Conservation (phyloP, 2,888 invertebrate species). For the Microctonus brassicae region DNA sequence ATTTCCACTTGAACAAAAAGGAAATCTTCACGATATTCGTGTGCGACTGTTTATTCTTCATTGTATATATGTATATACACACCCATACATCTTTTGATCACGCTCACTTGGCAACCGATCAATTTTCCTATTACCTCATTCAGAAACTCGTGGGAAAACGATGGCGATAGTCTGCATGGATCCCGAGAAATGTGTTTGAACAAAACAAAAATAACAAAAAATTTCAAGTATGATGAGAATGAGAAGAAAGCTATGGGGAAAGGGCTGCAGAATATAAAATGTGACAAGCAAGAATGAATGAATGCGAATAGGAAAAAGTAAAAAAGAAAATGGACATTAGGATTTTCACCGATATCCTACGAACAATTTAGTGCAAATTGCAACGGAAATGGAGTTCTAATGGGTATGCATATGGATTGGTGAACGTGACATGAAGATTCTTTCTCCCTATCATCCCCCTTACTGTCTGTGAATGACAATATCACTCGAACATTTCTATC, state of each 20-base stretch:
- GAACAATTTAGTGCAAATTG: slow-evolving; percentile 55
- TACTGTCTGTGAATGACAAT: neutral
- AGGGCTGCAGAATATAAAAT: neutral
- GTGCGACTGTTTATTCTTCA: neutral
- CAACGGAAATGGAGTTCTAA: slow-evolving; percentile 50
- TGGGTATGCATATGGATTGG: slow-evolving; percentile 25
- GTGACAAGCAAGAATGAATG: slow-evolving; percentile 13
- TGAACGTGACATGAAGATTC: neutral
- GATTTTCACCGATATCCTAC: slow-evolving; percentile 40
- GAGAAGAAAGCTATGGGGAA: neutral
- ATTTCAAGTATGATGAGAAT: slow-evolving; percentile 22
- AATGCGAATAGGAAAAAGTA: slow-evolving; percentile 16
- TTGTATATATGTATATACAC: slow-evolving; percentile 17
- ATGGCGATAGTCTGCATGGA: slow-evolving; percentile 20
- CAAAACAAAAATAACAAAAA: slow-evolving; percentile 29
- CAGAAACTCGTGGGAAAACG: slow-evolving; percentile 19
- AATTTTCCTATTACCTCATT: slow-evolving; percentile 47
- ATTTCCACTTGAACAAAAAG: neutral
- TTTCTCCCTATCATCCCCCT: neutral
- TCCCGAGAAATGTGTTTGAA: neutral
- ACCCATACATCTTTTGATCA: slow-evolving; percentile 7
- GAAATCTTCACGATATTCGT: neutral
- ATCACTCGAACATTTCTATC: neutral
- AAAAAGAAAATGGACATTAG: neutral
- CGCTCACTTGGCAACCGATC: slow-evolving; percentile 42